These are phyloP conservation scores for Drosophila varians DNA, from an alignment of 1,140 invertebrate species.

Conservation along the genomic window DNA sequence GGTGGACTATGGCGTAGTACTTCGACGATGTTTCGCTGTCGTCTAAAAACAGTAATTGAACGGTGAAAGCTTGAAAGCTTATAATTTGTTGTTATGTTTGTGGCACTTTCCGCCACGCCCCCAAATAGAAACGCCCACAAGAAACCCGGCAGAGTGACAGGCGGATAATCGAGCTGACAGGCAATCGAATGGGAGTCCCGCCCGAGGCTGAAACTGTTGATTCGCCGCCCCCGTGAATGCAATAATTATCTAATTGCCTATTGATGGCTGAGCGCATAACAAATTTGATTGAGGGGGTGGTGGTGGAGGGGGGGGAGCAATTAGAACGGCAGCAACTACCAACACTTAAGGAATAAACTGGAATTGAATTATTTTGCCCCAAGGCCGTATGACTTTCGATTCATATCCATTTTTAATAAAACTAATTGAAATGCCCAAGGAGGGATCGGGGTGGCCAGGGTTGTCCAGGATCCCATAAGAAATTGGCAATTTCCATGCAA, in stretches of 20 bases:
- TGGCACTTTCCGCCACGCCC: constrained; percentile 23
- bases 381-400: constrained; percentile 20
- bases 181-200: constrained; percentile 19
- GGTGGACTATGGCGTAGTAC: no score
- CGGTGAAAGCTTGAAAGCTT: constrained; percentile 17
- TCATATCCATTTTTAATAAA: constrained; percentile 71
- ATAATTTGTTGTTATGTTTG: constrained; percentile 33
- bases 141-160: neutral
- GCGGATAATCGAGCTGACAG: constrained; percentile 16
- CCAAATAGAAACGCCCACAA: neutral
- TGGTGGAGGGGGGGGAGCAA: constrained; percentile 14
- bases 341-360: constrained; percentile 43
- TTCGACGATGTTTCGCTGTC: constrained; percentile 1
- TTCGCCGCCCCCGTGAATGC: constrained; percentile 6
- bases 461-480: constrained; percentile 8
- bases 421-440: constrained; percentile 66
- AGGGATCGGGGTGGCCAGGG: neutral
- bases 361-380: constrained; percentile 54
- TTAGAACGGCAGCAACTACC: constrained; percentile 29
- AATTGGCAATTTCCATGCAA: constrained; percentile 61
- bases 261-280: constrained; percentile 61
- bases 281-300: constrained; percentile 63
- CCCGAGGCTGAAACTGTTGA: constrained; percentile 9
- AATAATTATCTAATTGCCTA: constrained; percentile 77
- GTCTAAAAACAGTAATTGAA: constrained; percentile 16